Evolutionary conservation across 2,797 vertebrate genomes (phyloP), one percentile per base, ranked within the genome.

Genomic region (Cyprinodon diabolis): DNA sequence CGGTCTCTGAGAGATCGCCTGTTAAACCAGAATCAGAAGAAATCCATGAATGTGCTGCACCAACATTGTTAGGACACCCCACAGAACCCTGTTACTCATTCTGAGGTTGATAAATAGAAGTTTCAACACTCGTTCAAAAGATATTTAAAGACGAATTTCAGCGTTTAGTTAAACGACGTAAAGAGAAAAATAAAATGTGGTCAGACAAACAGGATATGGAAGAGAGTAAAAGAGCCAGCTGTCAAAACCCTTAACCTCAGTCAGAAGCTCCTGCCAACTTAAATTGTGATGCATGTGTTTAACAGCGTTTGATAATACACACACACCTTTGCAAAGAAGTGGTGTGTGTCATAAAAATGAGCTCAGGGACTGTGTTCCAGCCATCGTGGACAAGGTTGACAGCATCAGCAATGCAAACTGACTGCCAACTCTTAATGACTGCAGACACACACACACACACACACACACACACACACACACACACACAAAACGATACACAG

Each of bases 1-100:
- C 79, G 96, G 89, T 81, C 90, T 94, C 86, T 95, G 93, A 51
- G 96, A 93, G 89, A 98, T 93, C 21, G 95, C 95, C 98, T 99
- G 82, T 83, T 57, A 66, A 75, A 82, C 83, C 43, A 88, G 54
- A 79, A 77, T 4, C 81, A 52, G 88, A 51, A 77, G 13, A 66
- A 66, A 79, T 72, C 55, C 13, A 82, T 70, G 79, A 51, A 68
- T 74, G 54, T 79, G 52, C 69, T 19, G 60, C 43, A 15, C 6
- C 49, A 57, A 8, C 23, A 72, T 56, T 72, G 25, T 60, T 71
- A 72, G 37, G 23, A 60, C 67, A 21, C 40, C 51, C 55, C 60
- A 54, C 6, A 70, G 25, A 17, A 48, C 35, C 40, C 15, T 57
- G 21, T 12, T 65, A 15, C n/a, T 45, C n/a, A 14, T n/a, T 63